These are phyloP conservation scores for Aphidius ervi DNA, from an alignment of 1,140 invertebrate genomes.

Conservation along the genomic window DNA sequence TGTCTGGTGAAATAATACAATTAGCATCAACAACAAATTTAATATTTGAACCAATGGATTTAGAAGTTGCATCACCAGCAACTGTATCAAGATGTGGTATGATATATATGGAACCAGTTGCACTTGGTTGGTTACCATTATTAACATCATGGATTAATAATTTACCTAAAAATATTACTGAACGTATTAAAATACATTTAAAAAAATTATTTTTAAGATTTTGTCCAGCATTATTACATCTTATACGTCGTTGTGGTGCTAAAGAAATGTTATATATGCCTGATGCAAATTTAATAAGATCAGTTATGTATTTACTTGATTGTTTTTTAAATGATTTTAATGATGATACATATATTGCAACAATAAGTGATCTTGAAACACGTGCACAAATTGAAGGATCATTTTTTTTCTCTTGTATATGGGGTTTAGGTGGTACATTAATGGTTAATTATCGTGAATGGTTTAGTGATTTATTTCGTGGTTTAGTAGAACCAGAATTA, in stretches of 20 bases:
- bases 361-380: slow-evolving; percentile 68
- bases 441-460: slow-evolving; percentile 70
- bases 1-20: slow-evolving; percentile 87
- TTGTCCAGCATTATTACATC: slow-evolving; percentile 65
- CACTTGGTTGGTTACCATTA: slow-evolving; percentile 72
- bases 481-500: slow-evolving; percentile 70
- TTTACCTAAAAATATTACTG: slow-evolving; percentile 64
- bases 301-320: slow-evolving; percentile 85
- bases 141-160: slow-evolving; percentile 78
- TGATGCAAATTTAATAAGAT: slow-evolving; percentile 76
- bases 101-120: slow-evolving; percentile 84
- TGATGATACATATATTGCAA: slow-evolving; percentile 71
- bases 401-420: slow-evolving; percentile 89
- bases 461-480: slow-evolving; percentile 78
- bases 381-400: slow-evolving; percentile 80
- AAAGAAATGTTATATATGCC: slow-evolving; percentile 81
- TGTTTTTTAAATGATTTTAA: slow-evolving; percentile 84
- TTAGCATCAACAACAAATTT: slow-evolving; percentile 77
- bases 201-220: slow-evolving; percentile 75
- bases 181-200: slow-evolving; percentile 66
- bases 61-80: slow-evolving; percentile 82
- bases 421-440: slow-evolving; percentile 83
- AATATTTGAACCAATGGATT: slow-evolving; percentile 86
- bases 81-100: slow-evolving; percentile 77
- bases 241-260: slow-evolving; percentile 62